phyloP scores from a whole-genome alignment of 2,113 vertebrate species.

The Leptobrachium leishanense region DNA sequence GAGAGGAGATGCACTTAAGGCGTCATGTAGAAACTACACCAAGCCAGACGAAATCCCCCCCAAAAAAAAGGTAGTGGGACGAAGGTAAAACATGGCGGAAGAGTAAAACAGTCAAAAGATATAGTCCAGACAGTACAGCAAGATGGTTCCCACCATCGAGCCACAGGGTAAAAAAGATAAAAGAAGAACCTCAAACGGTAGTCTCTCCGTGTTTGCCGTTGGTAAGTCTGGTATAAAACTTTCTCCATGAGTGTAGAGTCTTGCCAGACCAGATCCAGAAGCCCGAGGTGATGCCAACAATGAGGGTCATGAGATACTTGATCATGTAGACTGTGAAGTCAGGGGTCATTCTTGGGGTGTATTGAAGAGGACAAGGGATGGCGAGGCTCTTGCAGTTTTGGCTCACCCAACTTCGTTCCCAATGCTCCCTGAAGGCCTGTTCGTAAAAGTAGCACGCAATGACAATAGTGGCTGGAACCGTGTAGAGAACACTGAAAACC shows the following conservation, averaged over 20 bases:
- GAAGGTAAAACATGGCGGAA: background rate
- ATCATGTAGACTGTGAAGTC: constrained; percentile 99
- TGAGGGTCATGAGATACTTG: constrained; percentile 98
- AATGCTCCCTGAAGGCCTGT: constrained; percentile 93
- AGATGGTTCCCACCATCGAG: background rate
- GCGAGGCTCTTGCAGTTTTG: constrained; percentile 91
- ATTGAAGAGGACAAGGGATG: constrained; percentile 87
- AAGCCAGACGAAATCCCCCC: background rate
- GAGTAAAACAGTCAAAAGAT: constrained; percentile 3
- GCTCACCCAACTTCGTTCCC: constrained; percentile 93
- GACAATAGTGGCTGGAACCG: constrained; percentile 93
- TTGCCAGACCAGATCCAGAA: constrained; percentile 99
- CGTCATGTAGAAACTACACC: constrained; percentile 3
- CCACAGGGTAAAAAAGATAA: background rate
- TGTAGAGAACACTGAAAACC: constrained; percentile 96
- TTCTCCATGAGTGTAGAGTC: constrained; percentile 96
- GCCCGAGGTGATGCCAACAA: constrained; percentile 96
- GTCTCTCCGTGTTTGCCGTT: constrained; percentile 91
- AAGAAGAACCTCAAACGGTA: constrained; percentile 53
- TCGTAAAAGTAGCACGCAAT: constrained; percentile 98
- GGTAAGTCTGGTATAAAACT: constrained; percentile 91
- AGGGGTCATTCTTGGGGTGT: constrained; percentile 84
- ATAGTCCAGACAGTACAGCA: background rate
- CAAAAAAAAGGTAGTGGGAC: background rate
- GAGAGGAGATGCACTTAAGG: constrained; percentile 24